Conservation (phyloP, 2,113 vertebrate genomes). For the Irena cyanogastra region DNA sequence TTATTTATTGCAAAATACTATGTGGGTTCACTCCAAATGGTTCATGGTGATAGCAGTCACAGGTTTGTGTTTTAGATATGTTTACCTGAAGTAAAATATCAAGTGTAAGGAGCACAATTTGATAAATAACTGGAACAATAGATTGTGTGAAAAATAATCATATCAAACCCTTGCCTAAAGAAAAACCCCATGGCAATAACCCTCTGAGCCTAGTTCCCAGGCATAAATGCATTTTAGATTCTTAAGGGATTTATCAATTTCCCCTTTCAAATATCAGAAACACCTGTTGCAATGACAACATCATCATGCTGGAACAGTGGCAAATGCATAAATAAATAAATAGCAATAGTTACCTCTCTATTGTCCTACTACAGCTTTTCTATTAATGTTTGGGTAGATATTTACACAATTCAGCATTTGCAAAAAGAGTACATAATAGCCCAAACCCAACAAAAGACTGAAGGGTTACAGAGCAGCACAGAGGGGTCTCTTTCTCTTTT, state of each 20-base stretch:
- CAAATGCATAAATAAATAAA: background rate
- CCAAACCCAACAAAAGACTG: background rate
- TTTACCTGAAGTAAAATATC: background rate
- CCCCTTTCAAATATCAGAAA: background rate
- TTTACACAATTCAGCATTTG: background rate
- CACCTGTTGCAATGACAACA: background rate
- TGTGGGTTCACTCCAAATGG: background rate
- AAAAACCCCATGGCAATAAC: background rate
- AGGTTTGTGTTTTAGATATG: background rate
- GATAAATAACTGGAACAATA: background rate
- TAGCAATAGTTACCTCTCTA: background rate
- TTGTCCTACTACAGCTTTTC: background rate
- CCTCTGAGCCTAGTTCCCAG: background rate
- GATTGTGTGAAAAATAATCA: background rate
- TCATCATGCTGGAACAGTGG: background rate
- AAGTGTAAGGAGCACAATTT: background rate
- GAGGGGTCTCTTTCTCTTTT: constrained; percentile 48
- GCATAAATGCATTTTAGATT: background rate
- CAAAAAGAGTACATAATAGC: background rate
- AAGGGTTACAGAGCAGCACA: constrained; percentile 16
- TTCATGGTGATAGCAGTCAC: background rate
- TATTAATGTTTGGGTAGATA: background rate
- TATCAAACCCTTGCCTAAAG: background rate
- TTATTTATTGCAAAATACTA: background rate
- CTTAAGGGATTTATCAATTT: background rate